Evolutionary conservation across 2,113 vertebrate species (phyloP).

Genomic region (Zosterops borbonicus): DNA sequence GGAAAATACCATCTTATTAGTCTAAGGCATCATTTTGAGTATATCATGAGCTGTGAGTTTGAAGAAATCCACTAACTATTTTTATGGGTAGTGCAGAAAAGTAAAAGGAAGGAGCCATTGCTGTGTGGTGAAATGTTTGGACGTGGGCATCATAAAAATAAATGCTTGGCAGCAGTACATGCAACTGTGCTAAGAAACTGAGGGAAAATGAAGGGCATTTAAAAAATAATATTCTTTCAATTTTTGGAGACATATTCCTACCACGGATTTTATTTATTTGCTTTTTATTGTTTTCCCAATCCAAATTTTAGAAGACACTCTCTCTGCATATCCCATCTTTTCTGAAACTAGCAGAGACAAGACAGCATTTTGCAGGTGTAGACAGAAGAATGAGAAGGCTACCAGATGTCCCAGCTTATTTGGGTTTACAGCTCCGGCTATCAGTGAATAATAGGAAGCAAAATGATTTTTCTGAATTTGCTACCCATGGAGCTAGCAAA

Average conservation of each 20-base stretch:
- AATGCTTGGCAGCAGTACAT: neutral
- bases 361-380: neutral
- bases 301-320: neutral
- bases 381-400: neutral
- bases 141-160: neutral
- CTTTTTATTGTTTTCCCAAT: neutral
- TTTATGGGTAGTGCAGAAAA: neutral
- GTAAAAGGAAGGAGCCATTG: neutral
- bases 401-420: neutral
- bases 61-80: neutral
- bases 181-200: neutral
- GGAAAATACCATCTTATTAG: neutral
- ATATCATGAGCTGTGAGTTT: neutral
- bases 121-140: neutral
- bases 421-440: neutral
- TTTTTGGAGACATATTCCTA: neutral
- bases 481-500: neutral
- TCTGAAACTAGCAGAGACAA: neutral
- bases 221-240: neutral
- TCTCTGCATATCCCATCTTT: fast-evolving
- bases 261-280: neutral
- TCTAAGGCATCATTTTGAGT: neutral
- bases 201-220: neutral
- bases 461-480: neutral
- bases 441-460: neutral